Base-by-base conservation (phyloP, 2,888 invertebrate species). In the Scaptomyza cyrtandrae region DNA sequence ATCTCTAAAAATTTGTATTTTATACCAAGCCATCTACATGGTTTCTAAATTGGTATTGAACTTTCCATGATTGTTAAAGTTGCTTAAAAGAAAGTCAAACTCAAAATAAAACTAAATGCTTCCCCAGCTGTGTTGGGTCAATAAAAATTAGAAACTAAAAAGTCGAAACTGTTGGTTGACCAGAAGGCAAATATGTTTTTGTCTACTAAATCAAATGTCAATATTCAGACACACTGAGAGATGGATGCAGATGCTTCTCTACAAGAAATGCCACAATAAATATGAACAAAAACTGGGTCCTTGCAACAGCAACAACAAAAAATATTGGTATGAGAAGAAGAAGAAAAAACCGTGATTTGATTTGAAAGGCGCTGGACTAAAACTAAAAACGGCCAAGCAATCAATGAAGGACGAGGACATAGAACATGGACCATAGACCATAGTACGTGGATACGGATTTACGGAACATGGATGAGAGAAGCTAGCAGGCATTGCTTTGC, bases 251-350 rank as follows among this genome's bases (percentile, higher is more conserved):
- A 4, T 44, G 27, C 24, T 31, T 6, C 31, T 39, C 2, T n/a
- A 41, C 29, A 62, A 44, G 71, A 35, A 71, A 48, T 44, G 48
- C 43, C 41, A 65, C 61, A 74, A 75, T 65, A 75, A 62, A 71
- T 71, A 71, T 74, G 61, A 75, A 66, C 72, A 71, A 71, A 71
- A 75, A 75, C 61, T 71, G 65, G 71, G 71, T 62, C 35, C 53
- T 29, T 10, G 3, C 24, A 45, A 39, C 41, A 57, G 59, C 60
- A 45, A 29, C 14, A 14, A 14, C 24, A 58, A 45, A 19, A 39
- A 37, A 39, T 14, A 6, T 0, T 6, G n/a, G n/a, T 3, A 14
- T 6, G 7, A 39, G 6, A 13, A 6, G 37, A 39, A 39, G 3
- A 35, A 13, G 1, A 41, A 41, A 16, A 0, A 16, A 41, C 2